Evolutionary conservation across 37 sponge, comb jelly and placozoan genomes (phyloP), one percentile per base, ranked within the genome.

Genomic region (Axinella damicornis): DNA sequence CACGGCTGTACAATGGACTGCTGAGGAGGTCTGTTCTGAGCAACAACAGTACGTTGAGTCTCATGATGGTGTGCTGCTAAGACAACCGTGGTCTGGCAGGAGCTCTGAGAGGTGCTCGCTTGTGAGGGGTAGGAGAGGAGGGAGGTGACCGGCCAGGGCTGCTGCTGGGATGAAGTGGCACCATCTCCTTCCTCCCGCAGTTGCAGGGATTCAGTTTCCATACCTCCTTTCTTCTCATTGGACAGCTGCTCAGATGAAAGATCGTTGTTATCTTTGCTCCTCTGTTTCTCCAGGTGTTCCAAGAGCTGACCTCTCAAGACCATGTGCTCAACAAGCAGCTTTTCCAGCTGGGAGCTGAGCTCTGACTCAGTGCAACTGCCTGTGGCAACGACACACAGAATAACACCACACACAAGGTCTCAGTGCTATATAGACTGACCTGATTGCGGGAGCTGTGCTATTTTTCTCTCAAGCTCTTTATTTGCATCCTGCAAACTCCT

Each of bases 141-240:
- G 53, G 79, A 79, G 1, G 79, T 28, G 16, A 79, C 33, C 12
- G 81, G 81, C 69, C 69, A 80, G 11, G 57, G 69, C 57, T 80
- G 80, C 24, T 75, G 58, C 20, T 28, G 20, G 30, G 27, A 28
- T 6, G 62, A 18, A 1, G 6, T 1, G 1, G n/a, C 38, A 19
- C 37, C 62, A 57, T 25, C 11, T 9, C 46, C 68, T 67, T 34
- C 32, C 32, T 67, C 68, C 28, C 19, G 19, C 28, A 13, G 5
- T 2, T 61, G 25, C 63, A 27, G 5, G 5, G 27, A 61, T 25
- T 13, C 63, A 14, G 18, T 19, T 19, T 56, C 57, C 18, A 5
- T 13, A 22, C 63, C 63, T 61, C 11, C 27, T 13, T 61, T 13
- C 63, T 13, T 61, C 9, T 4, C 46, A 4, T 46, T 46, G 46